Evolutionary conservation across 2,113 vertebrate genomes (phyloP), one percentile per base, ranked within the genome.

Genomic region (Vulpes ferrilata): DNA sequence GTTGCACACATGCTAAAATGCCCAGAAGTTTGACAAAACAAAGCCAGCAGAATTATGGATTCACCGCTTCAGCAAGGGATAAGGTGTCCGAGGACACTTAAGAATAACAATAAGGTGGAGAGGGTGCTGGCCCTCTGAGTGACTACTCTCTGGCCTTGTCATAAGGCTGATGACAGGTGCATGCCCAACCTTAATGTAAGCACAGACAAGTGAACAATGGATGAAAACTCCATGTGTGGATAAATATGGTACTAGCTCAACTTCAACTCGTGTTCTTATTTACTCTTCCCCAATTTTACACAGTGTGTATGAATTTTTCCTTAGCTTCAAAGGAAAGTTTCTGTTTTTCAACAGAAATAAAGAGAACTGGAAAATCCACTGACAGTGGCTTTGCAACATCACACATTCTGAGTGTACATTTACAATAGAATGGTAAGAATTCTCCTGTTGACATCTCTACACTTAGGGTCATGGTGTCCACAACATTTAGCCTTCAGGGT

Each of bases 271-370:
- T 7, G 3, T 38, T 60, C 53, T 71, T 84, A 4, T 17, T 92
- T 59, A 55, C 1, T 55, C 48, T 35, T 7, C 19, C 13, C n/a
- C 23, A 43, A 3, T 38, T 30, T 82, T 51, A 69, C 38, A 38
- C 1, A 30, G 17, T 32, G 53, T 8, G 0, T 76, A 20, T 35
- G 22, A 15, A 8, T 67, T 95, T 95, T 73, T 48, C 25, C 38
- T 90, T 48, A 53, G 35, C 51, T 90, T 97, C 91, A 67, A 85
- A 85, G 65, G n/a, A 55, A 94, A 43, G 12, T 48, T 38, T 43
- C 43, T 43, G 43, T 43, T 43, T 43, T 43, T 43, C 43, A 53
- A 64, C 93, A 62, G 20, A 82, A n/a, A 43, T 38, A 89, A 67
- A 82, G 43, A 55, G 43, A 93, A 57, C 32, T 7, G 64, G 43